phyloP scores from a whole-genome alignment of 2,888 invertebrate species.

The Lasioglossum morio region DNA sequence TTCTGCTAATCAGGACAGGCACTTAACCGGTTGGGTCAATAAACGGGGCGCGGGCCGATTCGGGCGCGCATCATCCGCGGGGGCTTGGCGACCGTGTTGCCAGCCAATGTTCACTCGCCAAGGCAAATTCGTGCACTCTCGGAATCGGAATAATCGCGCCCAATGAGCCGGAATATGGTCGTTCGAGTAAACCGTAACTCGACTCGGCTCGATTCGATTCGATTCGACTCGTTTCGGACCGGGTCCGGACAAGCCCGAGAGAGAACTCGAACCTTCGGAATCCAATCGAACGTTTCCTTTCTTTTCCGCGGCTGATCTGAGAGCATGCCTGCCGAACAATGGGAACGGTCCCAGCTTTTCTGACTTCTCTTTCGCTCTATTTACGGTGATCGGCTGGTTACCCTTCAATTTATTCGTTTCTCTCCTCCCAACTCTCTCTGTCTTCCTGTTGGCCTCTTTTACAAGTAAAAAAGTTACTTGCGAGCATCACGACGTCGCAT shows the following conservation, averaged over 20 bases:
- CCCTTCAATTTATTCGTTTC: neutral
- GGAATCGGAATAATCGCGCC: slow-evolving; percentile 64
- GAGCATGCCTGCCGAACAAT: slow-evolving; percentile 13
- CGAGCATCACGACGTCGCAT: neutral
- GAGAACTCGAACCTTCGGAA: neutral
- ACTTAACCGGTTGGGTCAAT: slow-evolving; percentile 70
- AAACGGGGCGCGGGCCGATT: slow-evolving; percentile 63
- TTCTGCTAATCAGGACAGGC: slow-evolving; percentile 72
- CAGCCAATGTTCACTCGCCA: slow-evolving; percentile 63
- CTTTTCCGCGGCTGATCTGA: slow-evolving; percentile 14
- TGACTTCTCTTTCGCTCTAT: slow-evolving; percentile 13
- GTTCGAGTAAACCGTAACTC: slow-evolving; percentile 59
- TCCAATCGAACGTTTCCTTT: slow-evolving; percentile 8
- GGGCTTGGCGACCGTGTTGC: slow-evolving; percentile 49
- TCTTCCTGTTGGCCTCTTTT: neutral
- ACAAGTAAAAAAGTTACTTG: neutral
- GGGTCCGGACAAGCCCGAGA: neutral
- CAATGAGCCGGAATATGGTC: slow-evolving; percentile 56
- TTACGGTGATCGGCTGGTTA: neutral
- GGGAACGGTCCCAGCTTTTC: neutral
- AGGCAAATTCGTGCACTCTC: slow-evolving; percentile 57
- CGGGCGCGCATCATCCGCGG: slow-evolving; percentile 50
- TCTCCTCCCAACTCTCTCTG: neutral
- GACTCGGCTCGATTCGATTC: slow-evolving; percentile 14
- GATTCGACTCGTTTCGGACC: neutral